Evolutionary conservation across 2,113 vertebrate genomes (phyloP).

Genomic region (Shinisaurus crocodilurus): DNA sequence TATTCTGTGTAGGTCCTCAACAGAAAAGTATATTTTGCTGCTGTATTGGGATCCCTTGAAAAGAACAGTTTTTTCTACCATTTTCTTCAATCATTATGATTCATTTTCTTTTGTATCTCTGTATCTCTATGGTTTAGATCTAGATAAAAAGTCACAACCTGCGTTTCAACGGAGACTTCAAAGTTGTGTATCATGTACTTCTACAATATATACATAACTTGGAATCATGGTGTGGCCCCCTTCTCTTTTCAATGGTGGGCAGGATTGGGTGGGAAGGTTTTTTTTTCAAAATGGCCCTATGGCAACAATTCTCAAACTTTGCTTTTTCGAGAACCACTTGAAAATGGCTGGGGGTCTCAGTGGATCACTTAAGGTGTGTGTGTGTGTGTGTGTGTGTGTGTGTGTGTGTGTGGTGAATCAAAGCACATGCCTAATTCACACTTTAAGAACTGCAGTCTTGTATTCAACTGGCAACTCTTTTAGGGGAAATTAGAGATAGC

Average conservation of each 20-base stretch:
- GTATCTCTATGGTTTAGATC: slow-evolving; percentile 71
- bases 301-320: not conserved
- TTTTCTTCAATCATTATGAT: slow-evolving; percentile 60
- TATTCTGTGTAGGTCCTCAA: slow-evolving; percentile 61
- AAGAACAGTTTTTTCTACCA: slow-evolving; percentile 75
- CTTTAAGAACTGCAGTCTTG: no score
- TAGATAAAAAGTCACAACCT: slow-evolving; percentile 70
- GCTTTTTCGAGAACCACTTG: no score
- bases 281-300: not conserved
- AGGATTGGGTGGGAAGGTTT: not conserved
- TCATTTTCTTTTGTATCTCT: slow-evolving; percentile 59
- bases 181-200: slow-evolving; percentile 54
- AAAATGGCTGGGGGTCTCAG: no score
- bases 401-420: no score
- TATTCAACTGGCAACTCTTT: no score
- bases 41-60: slow-evolving; percentile 67
- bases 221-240: slow-evolving; percentile 60
- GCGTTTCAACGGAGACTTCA: slow-evolving; percentile 63
- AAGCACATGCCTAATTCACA: no score
- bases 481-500: no score
- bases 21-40: slow-evolving; percentile 64
- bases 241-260: slow-evolving; percentile 43
- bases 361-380: no score
- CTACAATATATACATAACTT: slow-evolving; percentile 59
- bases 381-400: no score